phyloP scores from a whole-genome alignment of 2,113 vertebrate genomes.

The Zeus faber region DNA sequence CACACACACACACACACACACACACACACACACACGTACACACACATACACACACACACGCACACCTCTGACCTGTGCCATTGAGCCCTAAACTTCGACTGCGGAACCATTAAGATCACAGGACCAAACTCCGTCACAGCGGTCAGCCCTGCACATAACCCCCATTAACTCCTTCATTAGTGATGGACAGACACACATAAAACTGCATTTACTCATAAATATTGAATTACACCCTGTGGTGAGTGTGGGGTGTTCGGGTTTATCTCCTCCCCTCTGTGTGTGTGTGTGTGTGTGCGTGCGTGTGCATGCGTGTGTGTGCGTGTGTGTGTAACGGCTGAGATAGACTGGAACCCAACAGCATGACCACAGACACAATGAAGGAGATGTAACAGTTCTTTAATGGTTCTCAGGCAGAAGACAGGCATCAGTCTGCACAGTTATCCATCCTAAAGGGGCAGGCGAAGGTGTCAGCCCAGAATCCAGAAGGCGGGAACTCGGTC shows the following conservation, averaged over 20 bases:
- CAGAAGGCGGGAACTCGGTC: no score
- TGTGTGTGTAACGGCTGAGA: no score
- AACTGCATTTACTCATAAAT: background rate
- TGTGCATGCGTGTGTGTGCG: no score
- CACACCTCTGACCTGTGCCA: constrained; percentile 19
- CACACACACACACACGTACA: constrained; percentile 4
- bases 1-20: background rate
- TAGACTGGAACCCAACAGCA: no score
- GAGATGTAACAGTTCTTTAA: no score
- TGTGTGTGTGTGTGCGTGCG: background rate
- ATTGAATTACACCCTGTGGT: background rate
- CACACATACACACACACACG: constrained; percentile 1
- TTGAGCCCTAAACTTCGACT: constrained; percentile 4
- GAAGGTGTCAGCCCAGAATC: no score
- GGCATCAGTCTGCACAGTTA: no score
- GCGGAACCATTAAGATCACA: background rate
- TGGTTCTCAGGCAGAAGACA: no score
- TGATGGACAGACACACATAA: background rate
- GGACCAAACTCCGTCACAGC: no score
- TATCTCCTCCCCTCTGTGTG: no score
- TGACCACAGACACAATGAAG: no score
- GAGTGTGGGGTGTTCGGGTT: background rate
- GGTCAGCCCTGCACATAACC: background rate
- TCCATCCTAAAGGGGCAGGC: no score
- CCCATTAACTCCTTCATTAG: constrained; percentile 20